These are phyloP conservation scores for Aleiodes alternator DNA, from an alignment of 2,888 invertebrate species.

Conservation along the genomic window DNA sequence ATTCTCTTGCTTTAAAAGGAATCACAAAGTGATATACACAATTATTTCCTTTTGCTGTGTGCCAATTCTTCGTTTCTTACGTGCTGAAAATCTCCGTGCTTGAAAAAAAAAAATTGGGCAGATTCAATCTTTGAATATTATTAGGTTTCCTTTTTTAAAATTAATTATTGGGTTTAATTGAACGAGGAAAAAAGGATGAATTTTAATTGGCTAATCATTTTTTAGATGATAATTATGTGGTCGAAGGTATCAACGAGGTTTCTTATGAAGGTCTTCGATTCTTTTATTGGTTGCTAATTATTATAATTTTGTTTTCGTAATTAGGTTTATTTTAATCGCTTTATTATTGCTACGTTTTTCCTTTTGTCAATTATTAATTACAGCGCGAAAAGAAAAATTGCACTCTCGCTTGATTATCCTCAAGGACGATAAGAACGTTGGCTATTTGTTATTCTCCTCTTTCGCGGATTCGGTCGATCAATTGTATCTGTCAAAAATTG, in stretches of 20 bases:
- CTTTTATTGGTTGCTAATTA: conserved; percentile 47
- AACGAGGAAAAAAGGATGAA: conserved; percentile 19
- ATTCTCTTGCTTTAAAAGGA: conserved; percentile 24
- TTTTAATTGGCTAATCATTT: conserved; percentile 50
- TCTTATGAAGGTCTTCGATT: conserved; percentile 44
- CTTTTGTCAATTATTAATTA: conserved; percentile 2
- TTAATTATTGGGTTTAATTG: conserved; percentile 52
- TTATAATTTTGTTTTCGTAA: conserved; percentile 41
- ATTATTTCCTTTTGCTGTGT: conserved; percentile 42
- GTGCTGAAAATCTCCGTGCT: conserved; percentile 34
- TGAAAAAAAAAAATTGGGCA: conserved; percentile 1
- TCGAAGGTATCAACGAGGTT: conserved; percentile 39
- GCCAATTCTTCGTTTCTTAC: conserved; percentile 53
- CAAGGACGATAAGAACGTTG: conserved; percentile 5
- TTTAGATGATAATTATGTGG: conserved; percentile 37
- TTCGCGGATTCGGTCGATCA: conserved; percentile 52
- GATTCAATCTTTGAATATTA: conserved; percentile 36
- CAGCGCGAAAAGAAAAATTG: background rate
- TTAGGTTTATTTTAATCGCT: conserved; percentile 39
- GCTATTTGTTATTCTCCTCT: conserved; percentile 37
- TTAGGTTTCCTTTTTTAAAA: conserved; percentile 50
- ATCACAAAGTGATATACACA: conserved; percentile 6
- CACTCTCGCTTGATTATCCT: conserved; percentile 19
- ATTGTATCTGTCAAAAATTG: conserved; percentile 49
- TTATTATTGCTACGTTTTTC: conserved; percentile 28